Base-by-base conservation (phyloP, 2,797 vertebrate species). In the Clarias laeviceps region DNA sequence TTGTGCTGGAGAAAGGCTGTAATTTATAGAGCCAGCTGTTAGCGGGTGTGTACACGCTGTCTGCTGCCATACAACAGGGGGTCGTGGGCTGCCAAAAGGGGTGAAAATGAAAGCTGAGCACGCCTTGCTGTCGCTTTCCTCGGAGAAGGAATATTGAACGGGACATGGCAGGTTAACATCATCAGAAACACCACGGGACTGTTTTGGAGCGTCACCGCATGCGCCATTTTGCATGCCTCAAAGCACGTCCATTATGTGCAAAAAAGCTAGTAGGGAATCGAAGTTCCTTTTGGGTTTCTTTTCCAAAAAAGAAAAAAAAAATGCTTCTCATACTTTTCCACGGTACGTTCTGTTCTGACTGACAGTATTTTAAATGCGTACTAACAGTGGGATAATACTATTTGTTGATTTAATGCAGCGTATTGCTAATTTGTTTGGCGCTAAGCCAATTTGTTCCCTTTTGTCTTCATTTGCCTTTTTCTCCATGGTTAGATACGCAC, bases 41-140 rank as follows among this genome's bases (percentile, higher is more conserved):
- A 87, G 86, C 76, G 22, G 78, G 64, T 86, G 91, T 91, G 90
- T 88, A 87, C 88, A 90, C 32, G 62, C 68, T 50, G 80, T 88
- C 87, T 69, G 45, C 59, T 72, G 80, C 29, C 77, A 76, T 70
- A 80, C 78, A 7, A 72, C 69, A 59, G 90, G 85, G 89, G 85
- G 89, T 87, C 68, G 56, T 80, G 87, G 90, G 91, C 90, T 85
- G 90, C 88, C 90, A 84, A 86, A 87, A 92, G 88, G 90, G 89
- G 89, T 91, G 92, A 93, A 92, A 94, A 94, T 94, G 85, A 92
- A 93, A 90, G 90, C 92, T 90, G 85, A 70, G 83, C 82, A 84
- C 78, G 87, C 91, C 18, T 83, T 83, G 62, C 74, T 82, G 56
- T 90, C 87, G 84, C 83, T 24, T 4, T 82, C 87, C 88, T 72